Evolutionary conservation across 1,140 invertebrate genomes (phyloP).

Genomic region (Dysdera silvatica): DNA sequence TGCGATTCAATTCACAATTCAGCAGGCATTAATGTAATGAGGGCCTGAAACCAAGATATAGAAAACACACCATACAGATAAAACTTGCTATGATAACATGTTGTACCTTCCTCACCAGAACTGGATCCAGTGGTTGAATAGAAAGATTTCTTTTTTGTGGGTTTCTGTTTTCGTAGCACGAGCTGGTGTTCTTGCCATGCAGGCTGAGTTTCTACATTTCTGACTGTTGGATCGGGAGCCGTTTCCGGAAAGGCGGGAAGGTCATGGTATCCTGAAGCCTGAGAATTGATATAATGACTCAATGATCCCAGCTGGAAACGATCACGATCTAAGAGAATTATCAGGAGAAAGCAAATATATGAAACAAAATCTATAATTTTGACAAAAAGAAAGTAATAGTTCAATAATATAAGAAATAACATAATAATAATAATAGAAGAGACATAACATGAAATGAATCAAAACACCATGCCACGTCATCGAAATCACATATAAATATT

Average conservation of each 20-base stretch:
- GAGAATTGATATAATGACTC: constrained; percentile 84
- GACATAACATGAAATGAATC: too few relatives aligned
- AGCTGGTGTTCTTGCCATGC: constrained; percentile 31
- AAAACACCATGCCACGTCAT: too few relatives aligned
- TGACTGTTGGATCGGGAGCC: constrained; percentile 64
- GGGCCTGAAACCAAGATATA: too few relatives aligned
- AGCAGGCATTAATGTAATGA: too few relatives aligned
- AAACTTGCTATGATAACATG: not conserved
- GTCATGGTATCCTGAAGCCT: constrained; percentile 76
- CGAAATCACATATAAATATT: too few relatives aligned
- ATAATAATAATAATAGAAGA: too few relatives aligned
- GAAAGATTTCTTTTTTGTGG: constrained; percentile 49
- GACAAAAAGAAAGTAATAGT: too few relatives aligned
- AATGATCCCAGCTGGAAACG: constrained; percentile 89
- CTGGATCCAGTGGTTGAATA: constrained; percentile 44
- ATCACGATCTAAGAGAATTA: constrained; percentile 59
- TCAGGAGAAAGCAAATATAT: too few relatives aligned
- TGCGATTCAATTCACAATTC: too few relatives aligned
- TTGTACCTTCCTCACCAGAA: constrained; percentile 24
- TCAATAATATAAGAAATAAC: too few relatives aligned
- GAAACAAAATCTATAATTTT: too few relatives aligned
- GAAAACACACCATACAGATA: not conserved
- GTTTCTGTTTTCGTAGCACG: constrained; percentile 41
- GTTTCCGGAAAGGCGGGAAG: constrained; percentile 74
- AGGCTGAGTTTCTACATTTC: constrained; percentile 54